Evolutionary conservation across 2,888 invertebrate genomes (phyloP), one percentile per base, ranked within the genome.

Genomic region (Didymodactylos carnosus): DNA sequence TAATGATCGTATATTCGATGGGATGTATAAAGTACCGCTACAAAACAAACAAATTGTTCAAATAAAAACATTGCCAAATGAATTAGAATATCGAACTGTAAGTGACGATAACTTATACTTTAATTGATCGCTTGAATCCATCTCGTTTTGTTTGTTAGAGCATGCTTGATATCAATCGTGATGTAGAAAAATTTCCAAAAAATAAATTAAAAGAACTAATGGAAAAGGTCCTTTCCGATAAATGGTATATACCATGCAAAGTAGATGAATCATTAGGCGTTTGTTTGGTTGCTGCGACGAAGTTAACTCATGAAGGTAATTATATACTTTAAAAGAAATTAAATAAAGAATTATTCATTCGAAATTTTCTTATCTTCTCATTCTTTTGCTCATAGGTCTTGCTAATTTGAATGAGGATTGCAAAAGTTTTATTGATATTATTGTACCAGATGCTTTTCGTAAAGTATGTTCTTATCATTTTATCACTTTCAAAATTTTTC

Each of bases 251-350:
- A 19, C 62, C 62, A 62, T 29, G 29, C 2, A 62, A 62, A 62
- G 80, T 81, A 75, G 84, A 85, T 69, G 85, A 85, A 77, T 84
- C 84, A 13, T 78, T 85, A 11, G 85, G 84, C 19, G 83, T 83
- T 78, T 85, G 85, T 78, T 78, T 85, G 43, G 75, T 82, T 69
- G 83, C 84, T 75, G 82, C 85, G 39, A 81, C 82, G 35, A 78
- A 80, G 69, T 78, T 85, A 29, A 82, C 84, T 43, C 80, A 82
- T 77, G 82, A 83, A 77, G 83, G 84, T 84, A 77, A 72, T 76
- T 75, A 14, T 13, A 5, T n/a, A 29, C 69, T 72, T 25, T n/a
- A n/a, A n/a, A n/a, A n/a, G n/a, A n/a, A n/a, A n/a, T n/a, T n/a
- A n/a, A n/a, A n/a, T n/a, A n/a, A n/a, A n/a, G n/a, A n/a, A n/a